Percentiles rank a stretch among this genome's conserved stretches.
phyloP scores from a whole-genome alignment of 1,140 invertebrate species.

The Cyphomyrmex costatus region DNA sequence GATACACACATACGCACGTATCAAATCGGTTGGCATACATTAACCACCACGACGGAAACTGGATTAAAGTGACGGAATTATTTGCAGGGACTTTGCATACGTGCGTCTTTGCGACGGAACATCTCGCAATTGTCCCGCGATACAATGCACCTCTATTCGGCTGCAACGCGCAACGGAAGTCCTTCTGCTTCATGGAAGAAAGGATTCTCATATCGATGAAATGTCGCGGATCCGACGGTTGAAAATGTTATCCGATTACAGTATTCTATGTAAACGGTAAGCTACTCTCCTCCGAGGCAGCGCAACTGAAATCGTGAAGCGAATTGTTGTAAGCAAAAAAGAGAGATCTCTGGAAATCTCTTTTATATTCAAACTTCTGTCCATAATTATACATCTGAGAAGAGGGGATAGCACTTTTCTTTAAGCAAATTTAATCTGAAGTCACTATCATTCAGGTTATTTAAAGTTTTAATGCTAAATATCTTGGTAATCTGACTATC shows the following conservation, averaged over 20 bases:
- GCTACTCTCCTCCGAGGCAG: constrained; percentile 7
- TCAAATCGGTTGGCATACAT: constrained; percentile 71
- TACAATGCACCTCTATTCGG: constrained; percentile 61
- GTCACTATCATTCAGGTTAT: too few species aligned
- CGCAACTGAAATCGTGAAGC: constrained; percentile 29
- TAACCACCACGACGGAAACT: constrained; percentile 74
- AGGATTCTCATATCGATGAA: constrained; percentile 66
- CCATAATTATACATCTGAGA: not conserved
- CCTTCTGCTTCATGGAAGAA: constrained; percentile 56
- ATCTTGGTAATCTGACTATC: not conserved
- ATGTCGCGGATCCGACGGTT: constrained; percentile 66
- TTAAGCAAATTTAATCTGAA: not conserved
- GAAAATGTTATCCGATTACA: constrained; percentile 72
- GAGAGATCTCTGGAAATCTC: not conserved
- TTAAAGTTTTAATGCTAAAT: constrained; percentile 2
- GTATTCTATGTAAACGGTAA: constrained; percentile 57
- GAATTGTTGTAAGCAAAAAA: not conserved
- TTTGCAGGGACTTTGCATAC: constrained; percentile 77
- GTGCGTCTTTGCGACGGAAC: constrained; percentile 14
- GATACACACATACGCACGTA: constrained; percentile 24
- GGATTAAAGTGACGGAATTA: constrained; percentile 76
- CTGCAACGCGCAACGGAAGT: constrained; percentile 64
- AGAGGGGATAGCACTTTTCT: not conserved
- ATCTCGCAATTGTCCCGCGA: constrained; percentile 44
- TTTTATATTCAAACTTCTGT: not conserved